A percentile compares a stretch with the other conserved stretches of the same genome.
Evolutionary conservation across 2,797 vertebrate genomes (phyloP).

Genomic region (Sebastes iracundus): DNA sequence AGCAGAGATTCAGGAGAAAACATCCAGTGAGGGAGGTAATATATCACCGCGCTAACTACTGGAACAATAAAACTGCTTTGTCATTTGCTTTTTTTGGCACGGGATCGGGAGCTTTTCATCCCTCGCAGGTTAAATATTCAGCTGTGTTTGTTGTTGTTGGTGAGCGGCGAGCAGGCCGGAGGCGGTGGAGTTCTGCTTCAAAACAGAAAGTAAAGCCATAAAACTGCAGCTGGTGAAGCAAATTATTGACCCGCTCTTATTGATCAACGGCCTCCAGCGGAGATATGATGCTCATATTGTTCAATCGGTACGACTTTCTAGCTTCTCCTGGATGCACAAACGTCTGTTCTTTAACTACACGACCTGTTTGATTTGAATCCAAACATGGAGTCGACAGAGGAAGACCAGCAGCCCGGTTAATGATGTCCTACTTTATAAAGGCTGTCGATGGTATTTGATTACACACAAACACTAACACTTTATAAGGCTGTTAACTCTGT

Average conservation of each 20-base stretch:
- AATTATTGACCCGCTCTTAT: slow-evolving; percentile 37
- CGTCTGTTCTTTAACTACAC: neutral
- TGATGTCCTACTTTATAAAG: slow-evolving; percentile 31
- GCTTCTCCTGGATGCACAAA: neutral
- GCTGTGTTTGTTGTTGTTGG: slow-evolving; percentile 36
- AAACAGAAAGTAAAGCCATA: slow-evolving; percentile 28
- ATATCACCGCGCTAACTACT: slow-evolving; percentile 58
- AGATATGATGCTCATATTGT: neutral
- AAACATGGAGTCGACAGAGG: neutral
- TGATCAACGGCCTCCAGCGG: slow-evolving; percentile 23
- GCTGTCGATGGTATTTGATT: slow-evolving; percentile 45
- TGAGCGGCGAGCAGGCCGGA: neutral
- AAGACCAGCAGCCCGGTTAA: slow-evolving; percentile 4
- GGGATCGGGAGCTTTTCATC: slow-evolving; percentile 35
- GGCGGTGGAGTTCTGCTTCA: neutral
- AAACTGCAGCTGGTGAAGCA: slow-evolving; percentile 39
- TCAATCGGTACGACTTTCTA: neutral
- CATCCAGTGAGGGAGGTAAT: slow-evolving; percentile 48
- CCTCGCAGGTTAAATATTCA: slow-evolving; percentile 57
- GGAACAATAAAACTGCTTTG: slow-evolving; percentile 69
- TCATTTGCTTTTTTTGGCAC: slow-evolving; percentile 65
- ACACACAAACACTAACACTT: slow-evolving; percentile 33
- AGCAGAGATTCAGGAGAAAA: slow-evolving; percentile 31
- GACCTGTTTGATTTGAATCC: slow-evolving; percentile 3
- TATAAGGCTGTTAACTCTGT: slow-evolving; percentile 53